Conservation (phyloP, 2,797 vertebrate species). For the Melanotaenia trifasciata region DNA sequence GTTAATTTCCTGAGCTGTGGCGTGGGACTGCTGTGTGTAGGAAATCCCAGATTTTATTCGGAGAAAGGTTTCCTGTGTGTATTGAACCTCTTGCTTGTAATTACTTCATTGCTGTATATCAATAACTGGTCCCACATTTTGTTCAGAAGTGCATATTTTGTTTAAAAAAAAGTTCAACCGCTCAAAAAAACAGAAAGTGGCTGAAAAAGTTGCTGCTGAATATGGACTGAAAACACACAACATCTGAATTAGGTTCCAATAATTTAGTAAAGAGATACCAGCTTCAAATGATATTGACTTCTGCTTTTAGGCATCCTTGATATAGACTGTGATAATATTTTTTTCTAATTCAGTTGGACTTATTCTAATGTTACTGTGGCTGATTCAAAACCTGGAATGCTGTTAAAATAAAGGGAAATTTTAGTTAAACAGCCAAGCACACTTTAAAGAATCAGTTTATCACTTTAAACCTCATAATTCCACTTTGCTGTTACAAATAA, state of each 20-base stretch:
- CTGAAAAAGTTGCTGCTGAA: conserved; percentile 83
- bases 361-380: not conserved
- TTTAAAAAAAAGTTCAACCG: conserved; percentile 81
- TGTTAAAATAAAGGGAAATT: no score
- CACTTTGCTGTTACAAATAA: not conserved
- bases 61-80: conserved; percentile 87
- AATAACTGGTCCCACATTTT: conserved; percentile 1
- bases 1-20: conserved; percentile 82
- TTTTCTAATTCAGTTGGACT: no score
- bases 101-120: conserved; percentile 4
- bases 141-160: not conserved
- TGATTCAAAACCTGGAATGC: not conserved
- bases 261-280: not conserved
- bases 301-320: not conserved
- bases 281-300: not conserved
- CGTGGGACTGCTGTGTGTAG: conserved; percentile 87
- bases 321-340: not conserved
- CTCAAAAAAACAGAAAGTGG: conserved; percentile 86
- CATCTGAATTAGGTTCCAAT: no score
- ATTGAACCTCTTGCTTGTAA: conserved; percentile 85
- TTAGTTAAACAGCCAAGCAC: not conserved
- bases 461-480: not conserved
- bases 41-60: conserved; percentile 88
- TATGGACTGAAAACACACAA: not conserved
- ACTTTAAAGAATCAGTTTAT: not conserved